Evolutionary conservation across 2,888 invertebrate species (phyloP), one percentile per base, ranked within the genome.

Genomic region (Zhengitettix transpicula): DNA sequence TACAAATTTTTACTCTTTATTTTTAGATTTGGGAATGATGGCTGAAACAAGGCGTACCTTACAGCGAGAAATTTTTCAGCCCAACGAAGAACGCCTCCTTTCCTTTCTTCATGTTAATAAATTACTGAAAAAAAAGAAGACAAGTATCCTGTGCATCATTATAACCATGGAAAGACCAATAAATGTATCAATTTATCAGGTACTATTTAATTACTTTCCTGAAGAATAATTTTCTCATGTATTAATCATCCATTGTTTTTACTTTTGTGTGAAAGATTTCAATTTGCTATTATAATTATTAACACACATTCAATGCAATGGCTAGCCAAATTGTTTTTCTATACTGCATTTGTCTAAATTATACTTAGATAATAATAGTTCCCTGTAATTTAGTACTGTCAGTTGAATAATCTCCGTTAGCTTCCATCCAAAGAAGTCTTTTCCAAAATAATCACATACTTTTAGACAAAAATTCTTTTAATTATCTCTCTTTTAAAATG

Each of bases 51-150:
- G 87, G 67, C 85, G 89, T 68, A 81, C 82, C 42, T 73, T 91
- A 61, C 89, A 90, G 71, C 82, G 85, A 67, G 86, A 89, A 69
- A 76, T 90, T 5, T 91, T 90, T 69, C 81, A 85, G 66, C 81
- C 83, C 2, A 81, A 79, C 65, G 87, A 87, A 68, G 90, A 92
- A 73, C 78, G 86, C 63, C 73, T 92, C 53, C 75, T 90, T 52
- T 83, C 85, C 10, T 81, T 88, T 57, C 87, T 88, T 64, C 84
- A 85, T 69, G 89, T 91, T 41, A 84, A 84, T 56, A 90, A 89
- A 74, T 78, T 84, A 28, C 78, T 85, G 59, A 87, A 89, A 72
- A 89, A 89, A 73, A 91, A 89, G 72, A 86, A 88, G 72, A 82
- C 83, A 17, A 86, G 87, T 64, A 89, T 87, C 72, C 73, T 92